Percentiles rank a stretch among this genome's conserved stretches.
Conservation (phyloP, 1,140 invertebrate species). For the Eupristina koningsbergeri region DNA sequence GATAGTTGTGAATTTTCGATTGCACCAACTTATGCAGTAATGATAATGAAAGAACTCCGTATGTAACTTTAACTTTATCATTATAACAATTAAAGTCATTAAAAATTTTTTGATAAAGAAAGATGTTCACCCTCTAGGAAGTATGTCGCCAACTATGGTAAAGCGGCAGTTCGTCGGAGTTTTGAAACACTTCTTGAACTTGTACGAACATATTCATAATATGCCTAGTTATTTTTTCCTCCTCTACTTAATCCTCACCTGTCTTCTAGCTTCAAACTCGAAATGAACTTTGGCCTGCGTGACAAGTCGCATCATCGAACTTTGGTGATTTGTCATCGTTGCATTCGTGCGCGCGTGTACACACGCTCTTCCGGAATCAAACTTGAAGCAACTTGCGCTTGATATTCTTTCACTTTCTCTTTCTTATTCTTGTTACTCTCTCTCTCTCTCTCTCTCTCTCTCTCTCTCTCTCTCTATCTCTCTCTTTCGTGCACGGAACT, state of each 20-base stretch:
- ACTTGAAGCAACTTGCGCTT: conserved; percentile 21
- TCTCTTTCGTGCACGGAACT: not conserved
- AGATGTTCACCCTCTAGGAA: no score
- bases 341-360: conserved; percentile 8
- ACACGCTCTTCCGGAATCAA: conserved; percentile 1
- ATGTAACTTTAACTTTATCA: no score
- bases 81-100: no score
- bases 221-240: not conserved
- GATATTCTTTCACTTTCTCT: not conserved
- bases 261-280: not conserved
- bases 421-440: not conserved
- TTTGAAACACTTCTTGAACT: no score
- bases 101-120: no score
- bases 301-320: conserved; percentile 47
- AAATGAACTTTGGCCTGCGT: conserved; percentile 22
- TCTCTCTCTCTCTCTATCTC: no score
- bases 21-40: no score
- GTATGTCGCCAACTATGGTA: no score
- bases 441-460: not conserved
- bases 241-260: not conserved
- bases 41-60: no score
- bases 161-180: no score
- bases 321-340: conserved; percentile 43
- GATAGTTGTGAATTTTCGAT: no score
- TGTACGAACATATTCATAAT: no score